Evolutionary conservation across 2,888 invertebrate genomes (phyloP).

Genomic region (Marasmarcha lunaedactyla): DNA sequence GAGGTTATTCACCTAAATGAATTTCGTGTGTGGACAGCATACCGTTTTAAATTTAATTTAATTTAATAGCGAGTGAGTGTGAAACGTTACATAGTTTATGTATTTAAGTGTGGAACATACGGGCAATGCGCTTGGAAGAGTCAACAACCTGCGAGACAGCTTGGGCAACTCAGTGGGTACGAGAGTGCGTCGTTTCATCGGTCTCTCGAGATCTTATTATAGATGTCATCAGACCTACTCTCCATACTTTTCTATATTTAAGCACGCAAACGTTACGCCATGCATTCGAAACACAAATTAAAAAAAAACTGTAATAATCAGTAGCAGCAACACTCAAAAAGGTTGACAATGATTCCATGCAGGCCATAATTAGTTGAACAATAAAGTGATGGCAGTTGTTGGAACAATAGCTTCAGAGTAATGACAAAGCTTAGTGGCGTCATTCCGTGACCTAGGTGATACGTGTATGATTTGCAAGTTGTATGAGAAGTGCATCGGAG

Average conservation of each 20-base stretch:
- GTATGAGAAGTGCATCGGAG: constrained; percentile 39
- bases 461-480: constrained; percentile 37
- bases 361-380: constrained; percentile 49
- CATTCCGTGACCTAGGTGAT: constrained; percentile 10
- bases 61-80: no score
- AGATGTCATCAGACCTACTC: constrained; percentile 68
- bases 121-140: constrained; percentile 16
- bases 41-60: no score
- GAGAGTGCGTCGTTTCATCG: constrained; percentile 42
- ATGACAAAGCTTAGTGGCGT: constrained; percentile 35
- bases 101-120: no score
- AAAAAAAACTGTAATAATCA: not conserved
- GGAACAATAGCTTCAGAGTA: constrained; percentile 55
- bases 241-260: constrained; percentile 67
- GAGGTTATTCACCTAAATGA: no score
- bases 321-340: constrained; percentile 25
- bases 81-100: no score
- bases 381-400: not conserved
- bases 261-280: constrained; percentile 19
- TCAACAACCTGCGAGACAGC: constrained; percentile 57
- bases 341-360: constrained; percentile 36
- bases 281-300: not conserved
- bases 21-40: no score
- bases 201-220: constrained; percentile 66
- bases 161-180: constrained; percentile 49